Evolutionary conservation across 2,113 vertebrate species (phyloP), one percentile per base, ranked within the genome.

Genomic region (Falcunculus frontatus): DNA sequence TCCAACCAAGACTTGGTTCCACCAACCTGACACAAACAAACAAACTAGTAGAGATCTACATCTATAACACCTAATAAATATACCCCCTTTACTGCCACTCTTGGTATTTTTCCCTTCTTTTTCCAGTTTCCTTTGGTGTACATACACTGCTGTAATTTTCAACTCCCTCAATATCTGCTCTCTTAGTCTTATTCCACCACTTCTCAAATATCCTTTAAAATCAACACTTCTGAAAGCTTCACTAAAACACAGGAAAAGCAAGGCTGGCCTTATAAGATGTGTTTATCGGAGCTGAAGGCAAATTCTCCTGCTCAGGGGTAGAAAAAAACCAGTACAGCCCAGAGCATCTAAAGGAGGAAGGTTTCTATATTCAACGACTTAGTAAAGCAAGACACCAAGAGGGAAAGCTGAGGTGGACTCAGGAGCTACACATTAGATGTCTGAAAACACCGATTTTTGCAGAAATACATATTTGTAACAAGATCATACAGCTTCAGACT

Each of bases 351-450:
- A 80, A 76, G 69, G 21, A 87, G 39, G 4, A 25, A 17, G 5
- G 21, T 53, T 92, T 77, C 59, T 44, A 32, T 27, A 69, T 47
- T 42, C 41, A 62, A 0, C 44, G 8, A 84, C 30, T 93, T 69
- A n/a, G 3, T 62, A 90, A 76, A 80, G 44, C 26, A 59, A 77
- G 30, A 52, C 41, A 56, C 27, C 37, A 26, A 42, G 59, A 74
- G 7, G 4, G 11, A 23, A 59, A 77, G 23, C 29, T 72, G 67
- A 70, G 37, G n/a, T 1, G 0, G 39, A 76, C 10, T 68, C 0
- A 0, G 6, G 3, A 79, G 29, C 27, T 52, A 13, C 17, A 82
- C 3, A 3, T 8, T 16, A 76, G 29, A 83, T 37, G 11, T 13
- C 44, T 64, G 59, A 77, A 57, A 95, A 76, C 0, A 3, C 8